These are phyloP conservation scores for Porites australiensis DNA, from an alignment of 64 coral and sea anemone species.

Conservation along the genomic window DNA sequence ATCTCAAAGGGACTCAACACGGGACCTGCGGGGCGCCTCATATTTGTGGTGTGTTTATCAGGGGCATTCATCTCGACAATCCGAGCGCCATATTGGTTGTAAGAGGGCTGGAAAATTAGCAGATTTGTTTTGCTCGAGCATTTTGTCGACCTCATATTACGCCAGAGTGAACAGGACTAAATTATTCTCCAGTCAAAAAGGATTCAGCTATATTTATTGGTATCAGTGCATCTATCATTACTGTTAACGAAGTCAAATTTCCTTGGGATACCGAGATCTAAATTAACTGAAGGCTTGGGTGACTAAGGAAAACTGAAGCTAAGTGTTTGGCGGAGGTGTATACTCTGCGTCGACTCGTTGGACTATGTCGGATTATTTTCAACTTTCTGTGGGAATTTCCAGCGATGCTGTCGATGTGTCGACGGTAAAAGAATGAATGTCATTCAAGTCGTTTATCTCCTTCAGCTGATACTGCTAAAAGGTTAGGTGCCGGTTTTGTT, in stretches of 20 bases:
- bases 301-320: neutral
- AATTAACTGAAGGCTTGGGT: neutral
- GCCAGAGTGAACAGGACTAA: constrained; percentile 42
- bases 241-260: constrained; percentile 16
- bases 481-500: constrained; percentile 42
- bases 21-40: constrained; percentile 38
- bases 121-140: constrained; percentile 56
- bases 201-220: neutral
- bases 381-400: neutral
- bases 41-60: constrained; percentile 24
- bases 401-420: constrained; percentile 13
- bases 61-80: constrained; percentile 44
- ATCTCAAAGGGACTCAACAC: neutral
- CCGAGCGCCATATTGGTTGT: constrained; percentile 65
- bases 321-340: constrained; percentile 19
- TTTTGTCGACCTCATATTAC: constrained; percentile 61
- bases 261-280: constrained; percentile 12
- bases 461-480: constrained; percentile 32
- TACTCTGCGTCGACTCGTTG: constrained; percentile 2
- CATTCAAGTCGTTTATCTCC: constrained; percentile 32
- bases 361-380: constrained; percentile 6
- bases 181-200: constrained; percentile 15
- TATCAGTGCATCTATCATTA: neutral
- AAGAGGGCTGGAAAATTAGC: constrained; percentile 56
- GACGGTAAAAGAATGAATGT: constrained; percentile 52